Base-by-base conservation (phyloP, 2,888 invertebrate species). In the Cremastobaeus sp. region DNA sequence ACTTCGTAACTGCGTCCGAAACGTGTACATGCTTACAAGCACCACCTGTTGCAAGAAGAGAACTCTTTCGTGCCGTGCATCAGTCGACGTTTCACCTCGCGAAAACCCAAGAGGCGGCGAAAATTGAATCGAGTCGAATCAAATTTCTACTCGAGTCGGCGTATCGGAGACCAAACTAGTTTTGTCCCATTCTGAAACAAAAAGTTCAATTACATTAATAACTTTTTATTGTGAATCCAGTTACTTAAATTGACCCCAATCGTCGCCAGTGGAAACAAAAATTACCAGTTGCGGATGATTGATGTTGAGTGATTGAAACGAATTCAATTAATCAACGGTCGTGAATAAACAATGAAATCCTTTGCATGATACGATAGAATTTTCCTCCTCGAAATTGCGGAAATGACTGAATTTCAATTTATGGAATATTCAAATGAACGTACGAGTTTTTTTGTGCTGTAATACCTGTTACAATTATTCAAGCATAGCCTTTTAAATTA, bases 11-110 rank as follows among this genome's bases (percentile, higher is more conserved):
- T 34, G 47, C 17, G 25, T 52, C 50, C 32, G 59, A 52, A 45
- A 12, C 35, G 21, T 35, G 39, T 50, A 25, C 28, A 62, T 48
- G 59, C 48, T 70, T 59, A 54, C 60, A 74, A 45, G 41, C 72
- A 66, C 81, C 80, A 81, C 81, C 81, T 81, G 81, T 81, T 81
- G 81, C 81, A 73, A 81, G 77, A 77, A 78, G 68, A 35, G 57
- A 80, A 79, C 78, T 76, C 76, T 78, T 79, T 78, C 74, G 62
- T 68, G 72, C 74, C 60, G 64, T 68, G 54, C 74, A 65, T 60
- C 62, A 39, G 59, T 71, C 32, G 64, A 68, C 73, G 43, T 74
- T 76, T 70, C 48, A 74, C 64, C 54, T 62, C 65, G 60, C 70
- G 43, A 70, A 74, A 64, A 48, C 54, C 65, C 65, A 60, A 69